A percentile compares a stretch with the other conserved stretches of the same genome.
Evolutionary conservation across 2,113 vertebrate species (phyloP).

Genomic region (Alces alces): DNA sequence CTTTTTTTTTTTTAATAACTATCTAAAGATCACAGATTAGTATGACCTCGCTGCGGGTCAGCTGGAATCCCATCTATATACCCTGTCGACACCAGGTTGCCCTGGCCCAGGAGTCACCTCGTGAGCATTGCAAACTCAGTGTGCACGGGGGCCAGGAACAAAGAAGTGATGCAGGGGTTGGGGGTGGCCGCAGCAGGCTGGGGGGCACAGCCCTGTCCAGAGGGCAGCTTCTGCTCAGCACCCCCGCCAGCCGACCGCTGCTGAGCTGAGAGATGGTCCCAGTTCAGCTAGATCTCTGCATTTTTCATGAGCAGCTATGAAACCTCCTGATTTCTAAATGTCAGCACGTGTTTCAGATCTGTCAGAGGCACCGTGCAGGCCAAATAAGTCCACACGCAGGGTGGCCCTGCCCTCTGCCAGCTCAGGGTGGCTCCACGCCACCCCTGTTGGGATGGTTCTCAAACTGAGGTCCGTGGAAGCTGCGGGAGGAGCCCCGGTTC

Average conservation of each 20-base stretch:
- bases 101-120: neutral
- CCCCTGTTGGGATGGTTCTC: neutral
- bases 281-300: fast-evolving
- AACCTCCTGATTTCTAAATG: neutral
- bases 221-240: neutral
- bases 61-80: neutral
- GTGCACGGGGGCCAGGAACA: neutral
- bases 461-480: fast-evolving
- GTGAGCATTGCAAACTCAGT: neutral
- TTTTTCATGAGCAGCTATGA: neutral
- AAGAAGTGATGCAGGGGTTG: fast-evolving
- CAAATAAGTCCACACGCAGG: neutral
- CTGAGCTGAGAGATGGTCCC: neutral
- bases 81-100: neutral
- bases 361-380: fast-evolving
- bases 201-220: neutral
- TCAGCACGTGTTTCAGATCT: neutral
- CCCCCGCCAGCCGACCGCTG: fast-evolving
- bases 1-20: neutral
- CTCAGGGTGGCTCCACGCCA: neutral
- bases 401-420: neutral
- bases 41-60: fast-evolving
- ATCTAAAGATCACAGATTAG: neutral
- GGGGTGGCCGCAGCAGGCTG: fast-evolving
- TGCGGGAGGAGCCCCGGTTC: fast-evolving